Base-by-base conservation (phyloP, 2,113 vertebrate species). In the Pycnonotus jocosus region DNA sequence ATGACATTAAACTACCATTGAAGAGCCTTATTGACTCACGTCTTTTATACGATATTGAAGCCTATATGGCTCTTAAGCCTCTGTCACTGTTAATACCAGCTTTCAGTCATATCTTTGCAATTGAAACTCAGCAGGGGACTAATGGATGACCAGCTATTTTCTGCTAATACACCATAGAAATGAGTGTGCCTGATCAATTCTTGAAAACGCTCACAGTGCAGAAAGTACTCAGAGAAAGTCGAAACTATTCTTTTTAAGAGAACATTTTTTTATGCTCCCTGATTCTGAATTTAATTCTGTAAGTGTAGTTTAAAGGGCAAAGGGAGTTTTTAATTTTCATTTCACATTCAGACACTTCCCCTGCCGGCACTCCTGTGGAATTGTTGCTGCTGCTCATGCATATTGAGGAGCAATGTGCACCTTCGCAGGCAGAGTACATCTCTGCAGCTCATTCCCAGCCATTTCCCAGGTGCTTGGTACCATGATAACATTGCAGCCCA, bases 261-360 rank as follows among this genome's bases (percentile, higher is more conserved):
- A 77, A 47, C 45, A 22, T 37, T 74, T 78, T 86, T 90, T 90
- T 66, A 62, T 71, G 76, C 79, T 93, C 60, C n/a, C 47, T 44
- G 28, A 73, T 84, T 74, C 68, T 88, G 28, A 48, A 74, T 96
- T 94, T 92, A 94, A 96, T 94, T 96, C 86, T 83, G 31, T 60
- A 64, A 78, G 40, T 56, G 80, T 70, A 84, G 56, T 93, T 90
- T 91, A 90, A 96, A 94, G 85, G 95, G 88, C 88, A 96, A 70
- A 96, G 56, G 56, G 92, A 93, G 44, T 61, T 92, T 80, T 95
- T 78, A 92, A 88, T 81, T 94, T 96, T 93, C 72, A 91, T 92
- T 96, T 91, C 85, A 71, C 78, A 94, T 96, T 88, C 95, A 66
- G 66, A 69, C 33, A 62, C 71, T 70, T 73, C 81, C 87, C 40